These are phyloP conservation scores for Hydra vulgaris DNA, from an alignment of 30 jellyfish, hydroid and myxozoan genomes.

Conservation along the genomic window DNA sequence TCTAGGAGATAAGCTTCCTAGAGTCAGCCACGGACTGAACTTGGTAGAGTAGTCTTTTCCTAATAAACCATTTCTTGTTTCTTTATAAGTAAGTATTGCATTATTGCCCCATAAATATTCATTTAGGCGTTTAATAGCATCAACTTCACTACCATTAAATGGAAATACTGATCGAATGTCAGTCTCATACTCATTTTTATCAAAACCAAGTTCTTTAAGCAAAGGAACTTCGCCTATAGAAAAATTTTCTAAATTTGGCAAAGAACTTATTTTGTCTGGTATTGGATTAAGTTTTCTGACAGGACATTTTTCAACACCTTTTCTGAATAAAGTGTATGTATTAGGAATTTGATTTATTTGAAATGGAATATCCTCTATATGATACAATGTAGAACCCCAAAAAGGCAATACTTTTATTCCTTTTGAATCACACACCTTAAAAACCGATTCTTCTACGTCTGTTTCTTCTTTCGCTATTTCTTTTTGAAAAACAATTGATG, in stretches of 20 bases:
- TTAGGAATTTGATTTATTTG: conserved; percentile 18
- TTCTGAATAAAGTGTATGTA: conserved; percentile 43
- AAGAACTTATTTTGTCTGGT: conserved; percentile 28
- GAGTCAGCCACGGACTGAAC: conserved; percentile 60
- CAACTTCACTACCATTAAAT: conserved; percentile 39
- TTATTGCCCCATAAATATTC: conserved; percentile 46
- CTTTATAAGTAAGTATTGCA: conserved; percentile 43
- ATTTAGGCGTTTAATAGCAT: conserved; percentile 23
- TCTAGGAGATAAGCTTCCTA: conserved; percentile 57
- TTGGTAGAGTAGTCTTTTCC: conserved; percentile 57
- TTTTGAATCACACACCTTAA: conserved; percentile 6
- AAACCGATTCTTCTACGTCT: conserved; percentile 22
- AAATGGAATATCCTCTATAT: conserved; percentile 7
- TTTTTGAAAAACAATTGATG: conserved; percentile 37
- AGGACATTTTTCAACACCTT: conserved; percentile 30
- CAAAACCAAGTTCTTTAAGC: conserved; percentile 5
- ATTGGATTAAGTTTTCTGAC: conserved; percentile 17
- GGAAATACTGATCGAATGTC: conserved; percentile 41
- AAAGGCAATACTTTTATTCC: conserved; percentile 14
- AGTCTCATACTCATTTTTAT: not conserved
- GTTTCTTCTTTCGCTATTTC: conserved; percentile 48
- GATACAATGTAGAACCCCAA: conserved; percentile 63
- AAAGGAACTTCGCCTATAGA: conserved; percentile 38
- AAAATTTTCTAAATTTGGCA: conserved; percentile 33
- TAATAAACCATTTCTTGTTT: conserved; percentile 51